phyloP scores from a whole-genome alignment of 2,888 invertebrate species.

The Macrosoma leucophasiata region DNA sequence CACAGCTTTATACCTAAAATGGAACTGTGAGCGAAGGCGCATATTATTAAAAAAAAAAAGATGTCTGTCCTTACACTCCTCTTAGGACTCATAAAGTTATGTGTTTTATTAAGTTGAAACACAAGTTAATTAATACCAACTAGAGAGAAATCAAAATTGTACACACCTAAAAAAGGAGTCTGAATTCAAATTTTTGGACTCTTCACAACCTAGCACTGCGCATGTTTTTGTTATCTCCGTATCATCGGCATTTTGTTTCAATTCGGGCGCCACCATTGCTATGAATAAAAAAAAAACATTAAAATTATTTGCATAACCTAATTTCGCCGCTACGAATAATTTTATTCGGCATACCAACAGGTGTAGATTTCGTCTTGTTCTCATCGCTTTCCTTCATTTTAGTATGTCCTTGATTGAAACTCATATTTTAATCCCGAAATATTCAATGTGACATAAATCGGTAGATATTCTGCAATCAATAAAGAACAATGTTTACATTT shows the following conservation, averaged over 20 bases:
- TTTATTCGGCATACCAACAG: slow-evolving; percentile 62
- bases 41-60: no score
- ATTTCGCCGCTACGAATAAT: no score
- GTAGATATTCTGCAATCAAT: slow-evolving; percentile 9
- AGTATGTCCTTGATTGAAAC: slow-evolving; percentile 43
- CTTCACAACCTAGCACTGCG: slow-evolving; percentile 65
- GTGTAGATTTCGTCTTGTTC: slow-evolving; percentile 55
- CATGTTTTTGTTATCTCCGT: slow-evolving; percentile 62
- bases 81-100: no score
- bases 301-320: slow-evolving; percentile 9
- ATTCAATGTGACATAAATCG: slow-evolving; percentile 20
- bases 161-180: slow-evolving; percentile 60
- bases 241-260: slow-evolving; percentile 55
- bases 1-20: no score
- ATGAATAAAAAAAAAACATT: slow-evolving; percentile 17
- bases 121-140: no score
- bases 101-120: no score
- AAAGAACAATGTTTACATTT: background rate
- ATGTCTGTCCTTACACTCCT: no score
- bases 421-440: no score
- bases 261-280: slow-evolving; percentile 70
- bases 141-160: no score
- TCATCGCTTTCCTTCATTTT: slow-evolving; percentile 59
- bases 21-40: no score
- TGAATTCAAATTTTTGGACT: slow-evolving; percentile 55